Base-by-base conservation (phyloP, 2,797 vertebrate species). In the Ctenopoma multispine region DNA sequence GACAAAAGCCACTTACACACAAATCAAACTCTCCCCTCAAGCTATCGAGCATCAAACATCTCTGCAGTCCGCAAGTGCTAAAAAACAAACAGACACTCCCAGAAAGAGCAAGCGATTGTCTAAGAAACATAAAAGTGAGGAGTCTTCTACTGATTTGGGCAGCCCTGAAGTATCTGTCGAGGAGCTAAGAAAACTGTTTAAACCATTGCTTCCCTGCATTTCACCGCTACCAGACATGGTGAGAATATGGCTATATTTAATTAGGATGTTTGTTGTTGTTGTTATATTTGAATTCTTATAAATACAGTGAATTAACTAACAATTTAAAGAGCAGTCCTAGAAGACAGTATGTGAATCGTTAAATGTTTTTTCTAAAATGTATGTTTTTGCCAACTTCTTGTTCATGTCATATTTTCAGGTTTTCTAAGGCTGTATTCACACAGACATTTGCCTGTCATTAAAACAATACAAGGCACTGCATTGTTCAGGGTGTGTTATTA, bases 161-260 rank as follows among this genome's bases (percentile, higher is more conserved):
- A 51, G 57, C 31, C 11, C 18, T 2, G 14, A 71, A 74, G 0
- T 64, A 0, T 76, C 85, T 55, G 43, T 93, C 79, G 87, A 89
- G 44, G 93, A 95, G 46, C 94, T 98, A 40, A 36, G 96, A 62
- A 83, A 94, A 3, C 93, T 94, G 87, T 95, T 95, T 77, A 94
- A 80, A 51, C 95, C 95, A 21, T 84, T 98, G 6, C 95, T 90
- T 24, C 90, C 95, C 54, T 94, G 96, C 1, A 80, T 99, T 66
- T 99, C 98, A 48, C 98, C 98, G 0, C 58, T 99, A 67, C 85
- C 61, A 54, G 77, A 82, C 38, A 73, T 3, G 88, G 93, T 93
- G 68, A 92, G 87, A 69, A 74, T 53, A 38, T 17, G 5, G 0
- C 57, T 47, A 20, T 21, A 7, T 63, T 61, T 23, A 23, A 24